phyloP scores from a whole-genome alignment of 1,140 invertebrate genomes.

The Doryteuthis pealeii region DNA sequence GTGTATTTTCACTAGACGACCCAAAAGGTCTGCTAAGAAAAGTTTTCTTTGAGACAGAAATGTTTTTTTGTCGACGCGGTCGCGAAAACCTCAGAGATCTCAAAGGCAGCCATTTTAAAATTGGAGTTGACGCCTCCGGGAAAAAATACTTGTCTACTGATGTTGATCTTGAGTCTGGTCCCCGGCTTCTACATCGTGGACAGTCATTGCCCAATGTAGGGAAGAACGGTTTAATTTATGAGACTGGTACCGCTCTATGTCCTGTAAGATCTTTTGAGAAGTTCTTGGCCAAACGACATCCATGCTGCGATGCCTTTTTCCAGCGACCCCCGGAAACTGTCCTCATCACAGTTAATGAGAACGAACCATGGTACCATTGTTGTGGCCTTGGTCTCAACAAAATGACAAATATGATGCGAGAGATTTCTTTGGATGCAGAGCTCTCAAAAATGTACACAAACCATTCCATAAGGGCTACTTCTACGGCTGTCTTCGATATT shows the following conservation, averaged over 20 bases:
- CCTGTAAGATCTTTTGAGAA: constrained; percentile 4
- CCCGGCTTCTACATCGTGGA: background rate
- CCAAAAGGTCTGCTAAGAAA: constrained; percentile 23
- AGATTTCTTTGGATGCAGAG: constrained; percentile 13
- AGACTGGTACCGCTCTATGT: constrained; percentile 14
- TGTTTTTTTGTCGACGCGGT: constrained; percentile 23
- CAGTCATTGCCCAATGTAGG: no score
- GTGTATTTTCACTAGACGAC: constrained; percentile 7
- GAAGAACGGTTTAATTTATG: background rate
- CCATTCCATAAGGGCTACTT: constrained; percentile 22
- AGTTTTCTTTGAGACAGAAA: constrained; percentile 23
- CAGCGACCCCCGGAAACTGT: constrained; percentile 13
- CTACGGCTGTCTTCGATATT: background rate
- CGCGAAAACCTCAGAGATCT: constrained; percentile 20
- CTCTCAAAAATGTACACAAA: constrained; percentile 22
- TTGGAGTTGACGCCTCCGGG: constrained; percentile 15
- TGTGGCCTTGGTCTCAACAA: constrained; percentile 13
- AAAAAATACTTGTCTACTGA: constrained; percentile 13
- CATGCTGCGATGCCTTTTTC: constrained; percentile 17
- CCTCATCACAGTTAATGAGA: background rate
- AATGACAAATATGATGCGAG: constrained; percentile 18
- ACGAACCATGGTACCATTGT: constrained; percentile 21
- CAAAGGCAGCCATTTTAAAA: constrained; percentile 20
- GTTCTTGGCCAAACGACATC: constrained; percentile 7
- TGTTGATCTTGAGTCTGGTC: background rate